Evolutionary conservation across 2,113 vertebrate genomes (phyloP).

Genomic region (Chamaetylas fuelleborni): DNA sequence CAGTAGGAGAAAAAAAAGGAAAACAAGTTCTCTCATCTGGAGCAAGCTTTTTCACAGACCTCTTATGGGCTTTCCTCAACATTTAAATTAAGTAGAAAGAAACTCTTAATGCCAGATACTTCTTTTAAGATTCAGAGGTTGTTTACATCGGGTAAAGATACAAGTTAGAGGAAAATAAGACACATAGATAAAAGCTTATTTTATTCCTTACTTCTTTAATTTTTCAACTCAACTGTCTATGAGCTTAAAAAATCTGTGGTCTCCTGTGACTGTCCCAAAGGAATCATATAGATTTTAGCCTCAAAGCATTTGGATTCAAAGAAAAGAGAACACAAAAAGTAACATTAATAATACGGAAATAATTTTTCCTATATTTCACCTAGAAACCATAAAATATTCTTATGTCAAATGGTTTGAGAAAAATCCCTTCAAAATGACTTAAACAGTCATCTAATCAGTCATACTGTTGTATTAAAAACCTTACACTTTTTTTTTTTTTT

Average conservation of each 20-base stretch:
- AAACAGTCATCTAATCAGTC: background rate
- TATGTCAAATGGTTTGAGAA: background rate
- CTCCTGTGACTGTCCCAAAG: background rate
- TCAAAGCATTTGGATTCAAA: background rate
- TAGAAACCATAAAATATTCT: background rate
- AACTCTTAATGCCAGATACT: background rate
- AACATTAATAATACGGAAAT: background rate
- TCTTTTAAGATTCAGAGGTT: background rate
- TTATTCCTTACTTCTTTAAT: background rate
- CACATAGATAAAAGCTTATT: background rate
- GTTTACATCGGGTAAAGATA: background rate
- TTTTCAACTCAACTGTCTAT: background rate
- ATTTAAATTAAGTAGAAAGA: background rate
- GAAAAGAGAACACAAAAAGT: background rate
- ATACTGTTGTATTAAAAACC: background rate
- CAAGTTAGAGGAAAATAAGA: background rate
- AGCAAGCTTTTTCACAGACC: background rate
- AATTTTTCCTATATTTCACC: background rate
- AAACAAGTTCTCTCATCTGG: background rate
- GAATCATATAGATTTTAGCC: background rate
- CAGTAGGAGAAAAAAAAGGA: background rate
- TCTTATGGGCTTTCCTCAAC: background rate
- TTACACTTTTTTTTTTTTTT: background rate
- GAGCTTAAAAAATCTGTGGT: background rate
- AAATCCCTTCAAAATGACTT: background rate